Evolutionary conservation across 2,797 vertebrate genomes (phyloP).

Genomic region (Hypotaenidia philippensis): DNA sequence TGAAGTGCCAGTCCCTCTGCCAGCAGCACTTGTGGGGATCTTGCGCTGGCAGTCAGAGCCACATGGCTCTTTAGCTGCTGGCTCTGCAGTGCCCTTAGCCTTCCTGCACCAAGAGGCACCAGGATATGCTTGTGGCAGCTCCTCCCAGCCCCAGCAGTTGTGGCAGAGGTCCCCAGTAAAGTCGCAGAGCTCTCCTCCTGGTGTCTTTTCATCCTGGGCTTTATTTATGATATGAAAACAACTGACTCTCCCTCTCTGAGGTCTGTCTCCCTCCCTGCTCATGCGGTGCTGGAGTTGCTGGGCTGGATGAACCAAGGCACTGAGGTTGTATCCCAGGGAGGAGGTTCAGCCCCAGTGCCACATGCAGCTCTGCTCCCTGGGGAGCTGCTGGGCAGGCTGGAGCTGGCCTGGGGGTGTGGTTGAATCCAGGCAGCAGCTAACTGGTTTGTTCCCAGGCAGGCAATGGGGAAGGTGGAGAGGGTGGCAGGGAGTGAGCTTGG

Average conservation of each 20-base stretch:
- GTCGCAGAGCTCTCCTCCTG: background rate
- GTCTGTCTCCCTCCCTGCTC: background rate
- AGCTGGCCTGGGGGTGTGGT: background rate
- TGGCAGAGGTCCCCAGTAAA: background rate
- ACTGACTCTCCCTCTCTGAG: background rate
- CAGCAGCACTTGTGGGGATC: background rate
- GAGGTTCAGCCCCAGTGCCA: background rate
- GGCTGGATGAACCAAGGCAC: background rate
- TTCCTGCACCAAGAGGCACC: background rate
- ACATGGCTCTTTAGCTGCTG: background rate
- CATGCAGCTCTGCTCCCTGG: background rate
- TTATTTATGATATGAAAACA: background rate
- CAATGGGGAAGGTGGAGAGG: background rate
- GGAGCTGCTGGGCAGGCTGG: background rate
- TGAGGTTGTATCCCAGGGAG: background rate
- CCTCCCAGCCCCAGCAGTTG: background rate
- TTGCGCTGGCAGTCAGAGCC: background rate
- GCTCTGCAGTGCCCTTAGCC: background rate
- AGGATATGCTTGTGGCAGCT: background rate
- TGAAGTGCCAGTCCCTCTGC: background rate
- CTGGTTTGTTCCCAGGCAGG: background rate
- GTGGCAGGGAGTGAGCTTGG: background rate
- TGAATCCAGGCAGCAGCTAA: background rate
- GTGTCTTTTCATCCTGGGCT: background rate
- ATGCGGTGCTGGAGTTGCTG: background rate